Evolutionary conservation across 2,888 invertebrate genomes (phyloP), one percentile per base, ranked within the genome.

Genomic region (Leptogaster cylindrica): DNA sequence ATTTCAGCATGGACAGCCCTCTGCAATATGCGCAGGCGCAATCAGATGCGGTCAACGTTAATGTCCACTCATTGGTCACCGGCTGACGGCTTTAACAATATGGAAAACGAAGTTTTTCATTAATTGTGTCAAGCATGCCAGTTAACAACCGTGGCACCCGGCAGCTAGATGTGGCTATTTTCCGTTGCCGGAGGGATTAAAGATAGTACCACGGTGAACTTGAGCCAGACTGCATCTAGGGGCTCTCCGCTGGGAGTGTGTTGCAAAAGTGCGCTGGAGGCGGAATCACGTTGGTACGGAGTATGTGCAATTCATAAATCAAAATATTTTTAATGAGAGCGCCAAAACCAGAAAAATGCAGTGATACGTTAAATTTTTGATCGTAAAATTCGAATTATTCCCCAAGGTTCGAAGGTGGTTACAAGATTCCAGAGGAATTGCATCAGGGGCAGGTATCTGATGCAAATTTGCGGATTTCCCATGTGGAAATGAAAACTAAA

Each of bases 101-200:
- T 61, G 61, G 27, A 25, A 61, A 41, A 44, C 28, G 61, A 61
- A 61, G 44, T 61, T 61, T 8, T 61, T 44, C 61, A 44, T 61
- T 61, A 61, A 61, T 61, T 61, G 61, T 61, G 61, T 44, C 61
- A 61, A 61, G 61, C 61, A 28, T 61, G 61, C 61, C 41, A 55
- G 23, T 7, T 55, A 50, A 12, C 25, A 12, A 20, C 8, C 6
- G 27, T 12, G 27, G 27, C 27, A 10, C 7, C 20, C n/a, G 25
- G 28, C 28, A 25, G 25, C 16, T 5, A n/a, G 44, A 16, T 16
- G 14, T 27, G 6, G 27, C 5, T 16, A 3, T 31, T 36, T 18
- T n/a, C 8, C 14, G 28, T 28, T 14, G 55, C 39, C 25, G 25
- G 18, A 12, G 41, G 58, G 28, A 44, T 61, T 44, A 44, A 61